Conservation (phyloP, 2,797 vertebrate genomes). For the Scleropages formosus region DNA sequence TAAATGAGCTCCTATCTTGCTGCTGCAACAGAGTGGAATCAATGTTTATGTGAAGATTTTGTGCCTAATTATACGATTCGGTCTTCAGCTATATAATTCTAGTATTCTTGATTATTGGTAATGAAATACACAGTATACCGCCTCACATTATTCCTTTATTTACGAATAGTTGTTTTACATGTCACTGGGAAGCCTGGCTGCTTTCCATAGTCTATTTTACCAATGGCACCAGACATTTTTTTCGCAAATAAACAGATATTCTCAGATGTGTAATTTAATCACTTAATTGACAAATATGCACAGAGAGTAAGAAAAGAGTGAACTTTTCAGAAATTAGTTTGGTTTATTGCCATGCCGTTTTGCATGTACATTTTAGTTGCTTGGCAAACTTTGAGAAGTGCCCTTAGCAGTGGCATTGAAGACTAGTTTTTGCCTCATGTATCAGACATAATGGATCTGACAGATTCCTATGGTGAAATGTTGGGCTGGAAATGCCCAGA, state of each 20-base stretch:
- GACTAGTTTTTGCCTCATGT: conserved; percentile 16
- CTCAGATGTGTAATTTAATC: neutral
- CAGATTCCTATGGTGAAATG: conserved; percentile 58
- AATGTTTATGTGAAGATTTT: conserved; percentile 60
- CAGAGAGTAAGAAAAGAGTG: neutral
- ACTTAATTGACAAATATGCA: neutral
- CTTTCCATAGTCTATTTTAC: neutral
- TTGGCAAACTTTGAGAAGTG: conserved; percentile 2
- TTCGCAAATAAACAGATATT: conserved; percentile 3
- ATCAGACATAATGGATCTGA: conserved; percentile 45
- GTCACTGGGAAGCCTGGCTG: neutral
- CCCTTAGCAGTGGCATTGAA: neutral
- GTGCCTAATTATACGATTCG: conserved; percentile 66
- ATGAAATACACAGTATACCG: conserved; percentile 50
- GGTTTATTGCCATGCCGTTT: neutral
- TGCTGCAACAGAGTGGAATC: conserved; percentile 57
- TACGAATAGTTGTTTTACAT: neutral
- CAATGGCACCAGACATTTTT: neutral
- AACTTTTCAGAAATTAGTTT: neutral
- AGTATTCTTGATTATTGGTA: conserved; percentile 48
- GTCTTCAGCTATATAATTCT: conserved; percentile 47
- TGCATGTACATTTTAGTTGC: neutral
- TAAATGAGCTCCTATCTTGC: conserved; percentile 72
- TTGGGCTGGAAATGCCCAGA: conserved; percentile 53
- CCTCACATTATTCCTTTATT: conserved; percentile 19